Conservation (phyloP, 2,888 invertebrate genomes). For the Protonemura montana region DNA sequence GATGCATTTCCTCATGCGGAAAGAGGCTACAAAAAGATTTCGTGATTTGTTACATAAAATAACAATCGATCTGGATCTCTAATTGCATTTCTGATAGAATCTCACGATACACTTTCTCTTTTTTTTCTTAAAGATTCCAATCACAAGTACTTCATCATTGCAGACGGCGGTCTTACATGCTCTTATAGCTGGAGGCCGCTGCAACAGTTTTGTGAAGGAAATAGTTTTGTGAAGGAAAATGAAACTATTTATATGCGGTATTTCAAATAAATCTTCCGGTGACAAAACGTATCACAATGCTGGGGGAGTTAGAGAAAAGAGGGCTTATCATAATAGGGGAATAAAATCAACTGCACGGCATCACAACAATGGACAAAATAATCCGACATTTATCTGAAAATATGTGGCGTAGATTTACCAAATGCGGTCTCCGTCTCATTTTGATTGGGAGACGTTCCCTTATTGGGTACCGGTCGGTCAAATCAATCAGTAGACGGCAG, state of each 20-base stretch:
- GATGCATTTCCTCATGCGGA: not conserved
- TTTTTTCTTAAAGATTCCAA: not conserved
- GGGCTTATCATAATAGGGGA: not conserved
- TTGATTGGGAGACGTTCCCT: not conserved
- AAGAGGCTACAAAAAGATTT: not conserved
- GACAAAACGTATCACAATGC: not conserved
- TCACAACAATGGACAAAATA: not conserved
- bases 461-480: not conserved
- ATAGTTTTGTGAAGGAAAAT: not conserved
- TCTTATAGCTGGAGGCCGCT: not conserved
- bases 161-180: not conserved
- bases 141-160: not conserved
- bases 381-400: constrained; percentile 8
- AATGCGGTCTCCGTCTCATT: not conserved
- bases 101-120: not conserved
- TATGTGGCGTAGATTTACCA: not conserved
- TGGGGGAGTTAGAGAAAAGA: not conserved
- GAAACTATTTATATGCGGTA: not conserved
- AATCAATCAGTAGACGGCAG: not conserved
- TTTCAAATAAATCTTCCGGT: constrained; percentile 2
- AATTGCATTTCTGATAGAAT: constrained; percentile 28
- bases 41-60: constrained; percentile 4
- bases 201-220: constrained; percentile 20
- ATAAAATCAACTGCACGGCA: not conserved
- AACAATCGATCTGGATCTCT: not conserved